Evolutionary conservation across 2,888 invertebrate species (phyloP), one percentile per base, ranked within the genome.

Genomic region (Synanthedon andrenaeformis): DNA sequence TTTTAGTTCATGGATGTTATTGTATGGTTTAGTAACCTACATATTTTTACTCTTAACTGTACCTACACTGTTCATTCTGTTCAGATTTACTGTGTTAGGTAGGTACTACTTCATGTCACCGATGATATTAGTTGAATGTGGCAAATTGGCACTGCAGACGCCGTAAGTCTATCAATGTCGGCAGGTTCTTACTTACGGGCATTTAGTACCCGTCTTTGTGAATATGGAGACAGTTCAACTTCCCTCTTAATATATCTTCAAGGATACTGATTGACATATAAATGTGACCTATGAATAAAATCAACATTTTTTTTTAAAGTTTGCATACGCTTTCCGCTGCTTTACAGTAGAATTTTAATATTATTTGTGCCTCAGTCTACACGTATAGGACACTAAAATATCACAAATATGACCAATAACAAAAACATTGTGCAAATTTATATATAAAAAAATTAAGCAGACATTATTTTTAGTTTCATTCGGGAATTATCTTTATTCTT

Each of bases 91-190:
- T 45, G 45, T 45, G 45, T 13, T 45, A n/a, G 50, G 54, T 23
- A 23, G 5, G 23, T 23, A 17, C 1, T 17, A 65, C 69, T 67
- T 75, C 70, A 62, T 73, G 74, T 72, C 74, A 71, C 71, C 64
- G 56, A 56, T 55, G 56, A 65, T 69, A 70, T 64, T 68, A 62
- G 63, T 66, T 49, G 13, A 49, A 49, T 69, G 71, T 72, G 70
- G 72, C 69, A 69, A 73, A 78, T 75, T 68, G 67, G 63, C 64
- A 65, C 64, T 28, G 12, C 51, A 42, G 53, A 19, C 50, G 41
- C 51, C 54, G 51, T 54, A 51, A 51, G 54, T 17, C 49, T n/a
- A 54, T 54, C 52, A 52, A 52, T 49, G 54, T 49, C 41, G 54
- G 52, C 11, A 50, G 12, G 17, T 17, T 8, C 48, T 48, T 48